These are phyloP conservation scores for Calvadosia cruxmelitensis DNA, from an alignment of 30 jellyfish, hydroid and myxozoan species.

Conservation along the genomic window DNA sequence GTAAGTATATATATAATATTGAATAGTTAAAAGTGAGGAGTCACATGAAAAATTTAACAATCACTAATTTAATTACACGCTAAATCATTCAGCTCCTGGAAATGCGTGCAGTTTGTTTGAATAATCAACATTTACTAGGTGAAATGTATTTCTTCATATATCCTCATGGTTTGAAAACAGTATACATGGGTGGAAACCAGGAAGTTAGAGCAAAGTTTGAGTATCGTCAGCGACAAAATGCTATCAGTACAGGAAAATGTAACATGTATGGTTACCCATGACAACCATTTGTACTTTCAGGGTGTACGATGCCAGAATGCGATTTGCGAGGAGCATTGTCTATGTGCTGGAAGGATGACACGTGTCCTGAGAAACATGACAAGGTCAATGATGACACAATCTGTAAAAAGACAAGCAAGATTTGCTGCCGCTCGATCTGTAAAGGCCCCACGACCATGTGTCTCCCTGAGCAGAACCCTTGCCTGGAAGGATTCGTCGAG, in stretches of 20 bases:
- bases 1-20: no score
- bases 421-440: slow-evolving; percentile 85
- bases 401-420: slow-evolving; percentile 42
- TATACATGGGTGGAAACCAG: no score
- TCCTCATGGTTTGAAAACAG: no score
- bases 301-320: slow-evolving; percentile 94
- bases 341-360: slow-evolving; percentile 60
- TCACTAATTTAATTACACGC: no score
- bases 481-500: slow-evolving; percentile 40
- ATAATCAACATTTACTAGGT: no score
- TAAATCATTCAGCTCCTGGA: no score
- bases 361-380: slow-evolving; percentile 88
- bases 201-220: no score
- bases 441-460: slow-evolving; percentile 62
- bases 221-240: neutral
- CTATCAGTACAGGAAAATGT: neutral
- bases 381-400: slow-evolving; percentile 46
- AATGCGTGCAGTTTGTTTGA: no score
- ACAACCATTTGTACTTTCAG: slow-evolving; percentile 12
- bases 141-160: no score
- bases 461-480: slow-evolving; percentile 30
- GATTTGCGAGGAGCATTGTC: slow-evolving; percentile 70
- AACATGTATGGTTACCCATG: neutral
- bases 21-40: no score
- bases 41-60: no score